phyloP scores from a whole-genome alignment of 2,113 vertebrate species.

The Paralichthys olivaceus region DNA sequence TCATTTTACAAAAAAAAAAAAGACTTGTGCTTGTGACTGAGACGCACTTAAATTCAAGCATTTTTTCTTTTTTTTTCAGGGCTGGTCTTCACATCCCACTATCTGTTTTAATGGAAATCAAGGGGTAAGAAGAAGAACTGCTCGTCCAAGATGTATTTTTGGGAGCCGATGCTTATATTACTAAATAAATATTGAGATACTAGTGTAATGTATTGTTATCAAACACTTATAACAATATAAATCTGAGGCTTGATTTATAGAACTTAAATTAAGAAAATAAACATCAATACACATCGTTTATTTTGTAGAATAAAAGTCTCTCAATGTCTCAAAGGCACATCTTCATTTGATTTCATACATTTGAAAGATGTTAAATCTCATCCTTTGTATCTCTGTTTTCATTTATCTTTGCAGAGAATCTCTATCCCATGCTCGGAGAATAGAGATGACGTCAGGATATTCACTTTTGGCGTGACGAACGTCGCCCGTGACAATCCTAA shows the following conservation, averaged over 20 bases:
- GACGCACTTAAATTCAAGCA: neutral
- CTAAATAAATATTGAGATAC: no score
- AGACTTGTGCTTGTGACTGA: no score
- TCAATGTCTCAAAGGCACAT: no score
- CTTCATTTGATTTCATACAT: no score
- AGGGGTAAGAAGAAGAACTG: constrained; percentile 86
- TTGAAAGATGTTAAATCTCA: neutral
- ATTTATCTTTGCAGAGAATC: constrained; percentile 83
- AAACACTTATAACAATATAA: no score
- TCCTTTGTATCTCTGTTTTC: neutral
- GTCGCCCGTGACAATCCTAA: constrained; percentile 89
- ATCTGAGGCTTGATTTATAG: no score
- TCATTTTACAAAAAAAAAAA: no score
- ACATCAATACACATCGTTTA: no score
- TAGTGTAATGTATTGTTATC: no score
- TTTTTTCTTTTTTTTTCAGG: constrained; percentile 70
- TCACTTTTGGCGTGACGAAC: constrained; percentile 89
- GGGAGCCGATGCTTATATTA: no score
- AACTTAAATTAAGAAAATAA: no score
- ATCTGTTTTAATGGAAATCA: constrained; percentile 91
- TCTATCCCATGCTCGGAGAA: constrained; percentile 85
- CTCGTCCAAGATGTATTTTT: neutral
- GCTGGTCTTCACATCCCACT: constrained; percentile 81
- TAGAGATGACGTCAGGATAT: constrained; percentile 77
- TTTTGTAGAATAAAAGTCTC: no score